Evolutionary conservation across 2,888 invertebrate genomes (phyloP).

Genomic region (Patella depressa): DNA sequence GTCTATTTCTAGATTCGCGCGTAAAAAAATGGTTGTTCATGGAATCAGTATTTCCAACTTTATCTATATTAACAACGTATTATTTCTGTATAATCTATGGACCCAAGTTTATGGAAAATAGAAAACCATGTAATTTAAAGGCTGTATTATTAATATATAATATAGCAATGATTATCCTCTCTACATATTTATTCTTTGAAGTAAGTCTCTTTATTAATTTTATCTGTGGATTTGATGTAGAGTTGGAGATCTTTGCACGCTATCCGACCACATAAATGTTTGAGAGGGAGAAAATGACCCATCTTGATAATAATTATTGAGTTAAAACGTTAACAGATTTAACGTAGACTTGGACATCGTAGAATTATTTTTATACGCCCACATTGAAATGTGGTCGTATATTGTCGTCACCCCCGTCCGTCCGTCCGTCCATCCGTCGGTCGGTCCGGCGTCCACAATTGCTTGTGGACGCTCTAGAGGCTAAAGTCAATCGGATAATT

Average conservation of each 20-base stretch:
- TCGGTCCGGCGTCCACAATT: too few relatives aligned
- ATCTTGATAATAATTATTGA: too few relatives aligned
- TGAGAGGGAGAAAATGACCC: too few relatives aligned
- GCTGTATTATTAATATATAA: slow-evolving; percentile 87
- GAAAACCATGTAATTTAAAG: slow-evolving; percentile 82
- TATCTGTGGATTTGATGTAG: background rate
- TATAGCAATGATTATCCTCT: slow-evolving; percentile 84
- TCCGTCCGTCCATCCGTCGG: too few relatives aligned
- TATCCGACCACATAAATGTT: too few relatives aligned
- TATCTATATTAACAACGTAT: slow-evolving; percentile 33
- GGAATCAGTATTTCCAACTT: slow-evolving; percentile 30
- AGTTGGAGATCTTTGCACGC: background rate
- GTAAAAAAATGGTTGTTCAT: slow-evolving; percentile 41
- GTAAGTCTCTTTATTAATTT: slow-evolving; percentile 69
- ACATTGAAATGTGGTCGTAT: too few relatives aligned
- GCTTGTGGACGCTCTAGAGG: too few relatives aligned
- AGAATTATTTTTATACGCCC: too few relatives aligned
- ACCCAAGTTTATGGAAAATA: slow-evolving; percentile 84
- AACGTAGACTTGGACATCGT: too few relatives aligned
- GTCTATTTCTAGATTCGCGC: slow-evolving; percentile 33
- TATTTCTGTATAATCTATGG: slow-evolving; percentile 79
- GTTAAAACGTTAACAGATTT: too few relatives aligned
- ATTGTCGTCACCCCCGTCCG: too few relatives aligned
- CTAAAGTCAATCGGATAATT: too few relatives aligned
- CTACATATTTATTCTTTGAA: slow-evolving; percentile 86